A percentile compares a stretch with the other conserved stretches of the same genome.
Evolutionary conservation across 2,113 vertebrate species (phyloP).

Genomic region (Campylorhamphus procurvoides): DNA sequence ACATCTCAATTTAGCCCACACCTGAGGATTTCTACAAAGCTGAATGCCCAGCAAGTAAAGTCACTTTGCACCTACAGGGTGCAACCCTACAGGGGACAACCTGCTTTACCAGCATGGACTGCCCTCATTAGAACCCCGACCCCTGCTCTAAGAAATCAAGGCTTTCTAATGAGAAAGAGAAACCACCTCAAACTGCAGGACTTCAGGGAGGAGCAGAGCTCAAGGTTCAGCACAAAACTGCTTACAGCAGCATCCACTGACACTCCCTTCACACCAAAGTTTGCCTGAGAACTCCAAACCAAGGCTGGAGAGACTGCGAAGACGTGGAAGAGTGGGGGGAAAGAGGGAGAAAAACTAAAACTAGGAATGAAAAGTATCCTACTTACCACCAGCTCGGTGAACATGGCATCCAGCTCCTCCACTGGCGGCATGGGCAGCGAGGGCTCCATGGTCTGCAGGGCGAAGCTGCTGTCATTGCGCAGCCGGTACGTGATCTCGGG

Average conservation of each 20-base stretch:
- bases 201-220: background rate
- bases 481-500: constrained; percentile 97
- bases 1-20: background rate
- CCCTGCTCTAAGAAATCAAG: background rate
- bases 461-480: constrained; percentile 90
- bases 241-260: background rate
- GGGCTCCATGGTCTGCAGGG: constrained; percentile 95
- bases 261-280: background rate
- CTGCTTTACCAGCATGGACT: background rate
- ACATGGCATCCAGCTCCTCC: constrained; percentile 95
- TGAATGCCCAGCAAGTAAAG: background rate
- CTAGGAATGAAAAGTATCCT: background rate
- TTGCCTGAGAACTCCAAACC: background rate
- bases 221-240: background rate
- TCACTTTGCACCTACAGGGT: background rate
- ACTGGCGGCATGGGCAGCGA: constrained; percentile 88
- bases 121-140: background rate
- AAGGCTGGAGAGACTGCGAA: background rate
- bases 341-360: no score
- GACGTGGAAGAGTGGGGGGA: no score
- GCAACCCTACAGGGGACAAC: background rate
- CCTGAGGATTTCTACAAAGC: background rate
- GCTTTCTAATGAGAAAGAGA: background rate
- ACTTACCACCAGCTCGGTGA: constrained; percentile 95
- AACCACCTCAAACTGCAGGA: background rate